Percentiles rank a stretch among this genome's conserved stretches.
Conservation (phyloP, 2,113 vertebrate species). For the Vimba vimba region DNA sequence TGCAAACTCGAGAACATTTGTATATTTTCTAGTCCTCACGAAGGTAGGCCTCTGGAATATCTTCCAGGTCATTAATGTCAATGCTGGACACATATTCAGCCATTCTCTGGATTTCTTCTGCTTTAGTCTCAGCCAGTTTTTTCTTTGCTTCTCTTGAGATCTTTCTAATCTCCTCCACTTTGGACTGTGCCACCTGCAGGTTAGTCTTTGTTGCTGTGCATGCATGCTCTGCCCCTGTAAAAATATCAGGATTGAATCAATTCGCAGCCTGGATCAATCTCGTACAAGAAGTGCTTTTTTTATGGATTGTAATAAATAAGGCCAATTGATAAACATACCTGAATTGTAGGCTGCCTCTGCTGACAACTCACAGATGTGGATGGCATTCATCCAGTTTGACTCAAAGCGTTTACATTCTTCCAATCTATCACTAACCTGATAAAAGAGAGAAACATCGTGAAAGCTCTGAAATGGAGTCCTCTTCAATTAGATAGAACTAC, state of each 20-base stretch:
- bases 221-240: constrained; percentile 88
- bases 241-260: constrained; percentile 13
- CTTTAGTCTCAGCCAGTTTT: constrained; percentile 86
- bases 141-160: constrained; percentile 84
- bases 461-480: neutral
- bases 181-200: constrained; percentile 83
- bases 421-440: constrained; percentile 70
- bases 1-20: neutral
- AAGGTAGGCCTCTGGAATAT: constrained; percentile 78
- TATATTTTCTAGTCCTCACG: constrained; percentile 72
- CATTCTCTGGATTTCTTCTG: constrained; percentile 77
- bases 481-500: neutral
- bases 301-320: neutral
- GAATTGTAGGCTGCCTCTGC: constrained; percentile 74
- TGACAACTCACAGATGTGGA: constrained; percentile 74
- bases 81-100: constrained; percentile 59
- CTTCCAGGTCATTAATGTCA: constrained; percentile 58
- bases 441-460: neutral
- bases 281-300: neutral
- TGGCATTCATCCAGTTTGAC: constrained; percentile 70
- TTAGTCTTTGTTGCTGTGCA: constrained; percentile 80
- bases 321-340: constrained; percentile 65
- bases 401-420: constrained; percentile 73
- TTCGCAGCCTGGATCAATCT: neutral
- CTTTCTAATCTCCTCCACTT: constrained; percentile 84